Evolutionary conservation across 2,888 invertebrate genomes (phyloP).

Genomic region (Geotrupes spiniger): DNA sequence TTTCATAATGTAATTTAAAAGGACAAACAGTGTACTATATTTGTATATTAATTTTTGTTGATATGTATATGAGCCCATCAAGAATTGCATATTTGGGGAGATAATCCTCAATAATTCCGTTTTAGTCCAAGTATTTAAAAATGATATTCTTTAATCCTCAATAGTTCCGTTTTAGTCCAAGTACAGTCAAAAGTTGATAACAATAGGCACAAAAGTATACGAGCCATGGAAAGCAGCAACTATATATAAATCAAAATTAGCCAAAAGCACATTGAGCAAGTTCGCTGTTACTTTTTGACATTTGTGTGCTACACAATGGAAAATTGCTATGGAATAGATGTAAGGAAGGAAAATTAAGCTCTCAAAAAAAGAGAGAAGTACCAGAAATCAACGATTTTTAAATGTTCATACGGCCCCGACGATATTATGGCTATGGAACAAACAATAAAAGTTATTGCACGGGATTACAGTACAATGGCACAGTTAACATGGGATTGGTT

Average conservation of each 20-base stretch:
- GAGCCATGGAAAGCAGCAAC: constrained; percentile 44
- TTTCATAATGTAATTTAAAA: constrained; percentile 67
- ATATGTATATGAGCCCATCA: constrained; percentile 65
- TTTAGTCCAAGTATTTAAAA: no score
- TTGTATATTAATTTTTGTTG: constrained; percentile 46
- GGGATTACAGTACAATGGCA: constrained; percentile 70
- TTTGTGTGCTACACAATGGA: constrained; percentile 52
- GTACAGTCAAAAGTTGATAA: constrained; percentile 32
- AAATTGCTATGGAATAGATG: constrained; percentile 75
- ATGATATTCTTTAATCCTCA: no score
- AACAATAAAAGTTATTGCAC: constrained; percentile 67
- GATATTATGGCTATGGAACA: constrained; percentile 70
- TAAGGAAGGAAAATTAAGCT: constrained; percentile 85
- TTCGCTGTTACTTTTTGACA: constrained; percentile 80
- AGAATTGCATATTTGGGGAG: constrained; percentile 72
- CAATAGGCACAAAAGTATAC: constrained; percentile 27
- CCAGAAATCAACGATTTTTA: constrained; percentile 41
- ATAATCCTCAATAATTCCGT: constrained; percentile 72
- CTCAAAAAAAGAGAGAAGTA: constrained; percentile 54
- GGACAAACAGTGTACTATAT: neutral
- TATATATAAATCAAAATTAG: constrained; percentile 42
- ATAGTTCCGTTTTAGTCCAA: constrained; percentile 57
- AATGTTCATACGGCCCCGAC: constrained; percentile 69
- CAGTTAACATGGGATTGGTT: no score
- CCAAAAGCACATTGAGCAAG: constrained; percentile 33